Base-by-base conservation (phyloP, 2,888 invertebrate species). In the Plusia festucae region DNA sequence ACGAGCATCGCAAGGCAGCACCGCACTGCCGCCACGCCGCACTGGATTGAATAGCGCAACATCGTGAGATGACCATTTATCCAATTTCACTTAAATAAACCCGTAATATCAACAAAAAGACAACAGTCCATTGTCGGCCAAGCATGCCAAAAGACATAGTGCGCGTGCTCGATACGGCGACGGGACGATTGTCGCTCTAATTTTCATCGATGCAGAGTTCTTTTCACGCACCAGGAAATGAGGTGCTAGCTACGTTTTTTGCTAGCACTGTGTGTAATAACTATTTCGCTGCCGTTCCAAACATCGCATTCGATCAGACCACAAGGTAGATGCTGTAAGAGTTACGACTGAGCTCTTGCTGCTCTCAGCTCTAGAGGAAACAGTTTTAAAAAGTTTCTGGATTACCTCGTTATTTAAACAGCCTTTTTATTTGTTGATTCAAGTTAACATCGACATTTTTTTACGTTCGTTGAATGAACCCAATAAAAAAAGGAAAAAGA, bases 61-160 rank as follows among this genome's bases (percentile, higher is more conserved):
- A 90, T 90, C 82, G 87, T 86, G 91, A 91, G 91, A 91, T 93
- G 91, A 91, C 93, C 93, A 93, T 95, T 95, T 95, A 95, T 94
- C 93, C 90, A 93, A 94, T 95, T 95, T 94, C 95, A 91, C 93
- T 94, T 93, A 94, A 94, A 94, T 93, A 93, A 93, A 93, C 91
- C 90, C 85, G 93, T 91, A 91, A 93, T 93, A 89, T 93, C 87
- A 88, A 91, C 91, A 94, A 94, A 94, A 94, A 92, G 91, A 91
- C 88, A 85, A 92, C 88, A 85, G 87, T 83, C 81, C 69, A 81
- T 85, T 90, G 89, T 86, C 88, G 85, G 77, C 85, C 84, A 79
- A 87, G 85, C 89, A 86, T 85, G 88, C 83, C 83, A 83, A 82
- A 57, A 83, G 84, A 82, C 83, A 81, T 78, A 78, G 77, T 67